Evolutionary conservation across 30 jellyfish, hydroid and myxozoan genomes (phyloP).

Genomic region (Hydractinia echinata): DNA sequence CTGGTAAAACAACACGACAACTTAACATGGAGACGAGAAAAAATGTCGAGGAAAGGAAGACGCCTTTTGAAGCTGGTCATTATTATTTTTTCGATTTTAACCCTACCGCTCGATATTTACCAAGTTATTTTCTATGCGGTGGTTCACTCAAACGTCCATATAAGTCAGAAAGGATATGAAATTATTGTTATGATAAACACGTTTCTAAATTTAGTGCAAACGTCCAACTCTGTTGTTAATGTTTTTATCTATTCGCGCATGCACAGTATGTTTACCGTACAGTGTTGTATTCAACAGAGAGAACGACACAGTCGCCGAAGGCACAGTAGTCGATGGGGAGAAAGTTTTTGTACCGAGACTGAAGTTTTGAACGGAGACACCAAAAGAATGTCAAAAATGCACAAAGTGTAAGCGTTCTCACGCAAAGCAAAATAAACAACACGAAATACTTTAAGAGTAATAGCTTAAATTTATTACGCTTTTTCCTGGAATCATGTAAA

Average conservation of each 20-base stretch:
- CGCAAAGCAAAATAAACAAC: too few species aligned
- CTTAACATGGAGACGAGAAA: conserved; percentile 24
- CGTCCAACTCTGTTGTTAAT: conserved; percentile 55
- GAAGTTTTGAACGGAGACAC: neutral
- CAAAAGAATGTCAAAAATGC: neutral
- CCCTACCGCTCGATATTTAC: conserved; percentile 61
- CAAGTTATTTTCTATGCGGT: conserved; percentile 38
- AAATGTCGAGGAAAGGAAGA: conserved; percentile 19
- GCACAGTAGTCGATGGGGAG: neutral
- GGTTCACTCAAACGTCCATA: neutral
- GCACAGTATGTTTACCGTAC: conserved; percentile 36
- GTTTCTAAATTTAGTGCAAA: conserved; percentile 41
- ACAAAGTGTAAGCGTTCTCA: too few species aligned
- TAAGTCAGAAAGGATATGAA: conserved; percentile 22
- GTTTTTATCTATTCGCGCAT: conserved; percentile 50
- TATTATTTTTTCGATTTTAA: conserved; percentile 41
- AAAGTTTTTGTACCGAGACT: neutral
- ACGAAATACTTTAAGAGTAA: too few species aligned
- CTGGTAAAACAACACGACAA: conserved; percentile 17
- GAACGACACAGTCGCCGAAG: neutral
- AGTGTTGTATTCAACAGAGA: neutral
- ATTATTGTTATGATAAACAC: conserved; percentile 44
- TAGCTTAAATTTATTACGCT: too few species aligned
- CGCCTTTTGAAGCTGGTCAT: conserved; percentile 33
- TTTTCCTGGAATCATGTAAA: too few species aligned